Percentiles rank a stretch among this genome's conserved stretches.
Conservation (phyloP, 2,888 invertebrate species). For the Drosophila vallismaia region DNA sequence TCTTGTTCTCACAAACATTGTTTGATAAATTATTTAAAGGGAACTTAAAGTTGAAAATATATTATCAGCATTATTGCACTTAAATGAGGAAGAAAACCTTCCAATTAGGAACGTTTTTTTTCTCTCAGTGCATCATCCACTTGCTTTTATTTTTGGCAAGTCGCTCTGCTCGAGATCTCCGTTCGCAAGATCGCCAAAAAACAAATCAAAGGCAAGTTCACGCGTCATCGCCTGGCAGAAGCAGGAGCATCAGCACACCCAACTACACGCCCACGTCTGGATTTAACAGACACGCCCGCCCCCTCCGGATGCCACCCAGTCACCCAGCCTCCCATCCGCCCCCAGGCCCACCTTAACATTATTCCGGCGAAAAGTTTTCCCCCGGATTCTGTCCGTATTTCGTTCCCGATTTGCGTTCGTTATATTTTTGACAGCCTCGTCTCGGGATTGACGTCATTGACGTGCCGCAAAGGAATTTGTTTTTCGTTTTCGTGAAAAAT, state of each 20-base stretch:
- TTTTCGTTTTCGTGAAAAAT: constrained; percentile 76
- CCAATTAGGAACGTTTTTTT: no score
- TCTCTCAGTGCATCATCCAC: constrained; percentile 4
- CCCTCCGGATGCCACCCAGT: constrained; percentile 1
- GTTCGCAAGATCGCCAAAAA: constrained; percentile 47
- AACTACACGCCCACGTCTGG: constrained; percentile 56
- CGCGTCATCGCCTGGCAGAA: constrained; percentile 69
- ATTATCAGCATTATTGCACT: no score
- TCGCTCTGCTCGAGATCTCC: constrained; percentile 19
- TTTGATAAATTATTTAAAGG: not conserved
- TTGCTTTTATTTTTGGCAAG: constrained; percentile 67
- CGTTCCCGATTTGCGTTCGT: constrained; percentile 21
- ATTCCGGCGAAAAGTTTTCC: constrained; percentile 28
- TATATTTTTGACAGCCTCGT: constrained; percentile 60
- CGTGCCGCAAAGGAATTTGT: constrained; percentile 73
- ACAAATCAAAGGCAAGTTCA: constrained; percentile 77
- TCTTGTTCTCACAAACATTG: not conserved
- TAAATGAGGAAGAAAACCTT: no score
- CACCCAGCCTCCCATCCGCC: not conserved
- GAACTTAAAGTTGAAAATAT: not conserved
- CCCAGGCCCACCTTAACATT: not conserved
- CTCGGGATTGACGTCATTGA: constrained; percentile 74
- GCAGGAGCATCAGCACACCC: constrained; percentile 11
- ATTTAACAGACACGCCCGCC: constrained; percentile 48
- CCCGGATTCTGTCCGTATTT: constrained; percentile 19